Evolutionary conservation across 35 echinoderm and acorn worm genomes (phyloP).

Genomic region (Hemicentrotus pulcherrimus): DNA sequence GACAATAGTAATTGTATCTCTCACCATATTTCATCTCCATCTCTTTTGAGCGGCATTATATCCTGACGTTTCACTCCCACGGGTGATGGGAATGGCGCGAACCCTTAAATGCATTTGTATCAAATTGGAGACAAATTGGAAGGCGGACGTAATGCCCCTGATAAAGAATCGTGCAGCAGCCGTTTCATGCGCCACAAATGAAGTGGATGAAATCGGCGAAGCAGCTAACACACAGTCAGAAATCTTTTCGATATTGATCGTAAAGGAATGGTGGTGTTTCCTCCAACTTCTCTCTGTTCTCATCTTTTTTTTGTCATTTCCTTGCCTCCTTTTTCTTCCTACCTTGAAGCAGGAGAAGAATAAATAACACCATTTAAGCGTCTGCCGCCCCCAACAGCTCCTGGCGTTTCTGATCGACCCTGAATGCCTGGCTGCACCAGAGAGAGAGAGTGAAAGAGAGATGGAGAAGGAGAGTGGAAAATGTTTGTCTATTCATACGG

Average conservation of each 20-base stretch:
- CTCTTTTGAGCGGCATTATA: not conserved
- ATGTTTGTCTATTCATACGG: conserved; percentile 49
- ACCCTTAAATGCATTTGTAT: conserved; percentile 25
- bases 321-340: not conserved
- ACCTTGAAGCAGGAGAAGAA: conserved; percentile 1
- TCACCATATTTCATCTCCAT: conserved; percentile 10
- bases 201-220: conserved; percentile 45
- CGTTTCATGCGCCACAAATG: conserved; percentile 39
- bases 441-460: conserved; percentile 27
- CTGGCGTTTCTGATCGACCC: not conserved
- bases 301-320: not conserved
- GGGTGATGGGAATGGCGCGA: not conserved
- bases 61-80: conserved; percentile 9
- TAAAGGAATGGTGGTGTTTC: conserved; percentile 19
- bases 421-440: not conserved
- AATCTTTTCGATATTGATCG: conserved; percentile 37
- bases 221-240: conserved; percentile 19
- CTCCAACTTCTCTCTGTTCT: not conserved
- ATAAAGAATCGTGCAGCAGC: not conserved
- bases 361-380: conserved; percentile 20
- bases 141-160: conserved; percentile 28
- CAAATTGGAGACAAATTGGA: conserved; percentile 39
- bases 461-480: conserved; percentile 37
- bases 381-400: conserved; percentile 16
- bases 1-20: conserved; percentile 13